Evolutionary conservation across 2,113 vertebrate species (phyloP), one percentile per base, ranked within the genome.

Genomic region (Nansenia antarctica): DNA sequence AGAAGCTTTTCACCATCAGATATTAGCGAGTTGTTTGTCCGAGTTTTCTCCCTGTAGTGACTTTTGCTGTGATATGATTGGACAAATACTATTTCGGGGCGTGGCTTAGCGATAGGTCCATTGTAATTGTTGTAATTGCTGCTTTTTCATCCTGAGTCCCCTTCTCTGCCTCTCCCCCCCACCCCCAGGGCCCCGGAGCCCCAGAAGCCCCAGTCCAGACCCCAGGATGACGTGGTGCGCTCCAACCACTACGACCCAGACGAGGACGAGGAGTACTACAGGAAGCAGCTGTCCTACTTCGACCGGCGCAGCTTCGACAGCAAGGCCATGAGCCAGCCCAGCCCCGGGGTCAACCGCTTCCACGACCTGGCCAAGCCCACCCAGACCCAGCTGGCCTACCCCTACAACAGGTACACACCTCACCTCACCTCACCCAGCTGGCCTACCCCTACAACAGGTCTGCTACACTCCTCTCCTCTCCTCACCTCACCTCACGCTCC

Each of bases 211-310:
- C 96, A 97, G 27, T 66, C 87, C 4, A 96, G 96, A 80, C 90
- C 94, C 0, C 89, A 92, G 22, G 95, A 98, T 72, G 96, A 98
- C 31, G 87, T 94, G 0, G 88, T 94, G 31, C 95, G 95, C 26
- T 87, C 95, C 55, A 98, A 98, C 77, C 95, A 97, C 68, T 98
- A 98, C 0, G 95, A 98, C 69, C 94, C 93, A 0, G 96, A 98
- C 54, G 97, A 98, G 47, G 98, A 99, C 30, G 97, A 99, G 74
- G 97, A 99, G 35, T 97, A 97, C 70, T 99, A 98, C 61, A 93
- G 96, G 31, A 98, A 98, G 77, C 98, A 99, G 87, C 92, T 98
- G 73, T 98, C 98, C 0, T 98, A 95, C 86, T 98, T 98, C 20
- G 96, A 98, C 70, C 94, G 97, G 20, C 93, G 98, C 62, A 97